These are phyloP conservation scores for Adelges cooleyi DNA, from an alignment of 1,140 invertebrate species.

Conservation along the genomic window DNA sequence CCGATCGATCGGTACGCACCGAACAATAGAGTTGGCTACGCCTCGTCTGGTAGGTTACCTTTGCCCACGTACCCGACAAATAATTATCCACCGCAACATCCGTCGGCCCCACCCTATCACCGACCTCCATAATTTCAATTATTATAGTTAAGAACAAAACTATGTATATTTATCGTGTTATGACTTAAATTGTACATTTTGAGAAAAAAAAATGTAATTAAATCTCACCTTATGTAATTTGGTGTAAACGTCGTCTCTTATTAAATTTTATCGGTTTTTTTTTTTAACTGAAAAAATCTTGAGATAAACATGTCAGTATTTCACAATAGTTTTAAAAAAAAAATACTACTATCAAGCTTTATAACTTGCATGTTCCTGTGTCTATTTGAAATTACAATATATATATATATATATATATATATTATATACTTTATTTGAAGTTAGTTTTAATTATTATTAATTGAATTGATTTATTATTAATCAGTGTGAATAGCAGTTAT, in stretches of 20 bases:
- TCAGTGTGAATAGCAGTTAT: neutral
- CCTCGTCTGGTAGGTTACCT: neutral
- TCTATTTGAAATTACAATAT: too few species aligned
- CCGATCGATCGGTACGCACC: conserved; percentile 9
- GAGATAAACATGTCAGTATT: conserved; percentile 24
- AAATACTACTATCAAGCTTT: conserved; percentile 16
- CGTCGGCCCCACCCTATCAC: too few species aligned
- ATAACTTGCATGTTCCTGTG: conserved; percentile 23
- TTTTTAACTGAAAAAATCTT: too few species aligned
- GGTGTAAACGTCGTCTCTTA: too few species aligned
- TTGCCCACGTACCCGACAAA: neutral
- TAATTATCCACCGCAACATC: conserved; percentile 7
- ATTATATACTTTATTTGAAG: neutral
- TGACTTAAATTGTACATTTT: too few species aligned
- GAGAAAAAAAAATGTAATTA: too few species aligned
- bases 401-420: neutral
- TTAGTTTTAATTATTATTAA: neutral
- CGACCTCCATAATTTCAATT: too few species aligned
- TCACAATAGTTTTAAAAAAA: conserved; percentile 4
- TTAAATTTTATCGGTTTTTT: too few species aligned
- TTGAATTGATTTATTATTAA: conserved; percentile 7
- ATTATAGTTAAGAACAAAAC: too few species aligned
- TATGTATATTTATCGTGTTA: too few species aligned
- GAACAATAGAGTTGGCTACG: neutral
- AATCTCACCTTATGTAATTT: too few species aligned